Percentiles rank a stretch among this genome's conserved stretches.
Evolutionary conservation across 2,888 invertebrate genomes (phyloP).

Genomic region (Drosophila flavopinicola): DNA sequence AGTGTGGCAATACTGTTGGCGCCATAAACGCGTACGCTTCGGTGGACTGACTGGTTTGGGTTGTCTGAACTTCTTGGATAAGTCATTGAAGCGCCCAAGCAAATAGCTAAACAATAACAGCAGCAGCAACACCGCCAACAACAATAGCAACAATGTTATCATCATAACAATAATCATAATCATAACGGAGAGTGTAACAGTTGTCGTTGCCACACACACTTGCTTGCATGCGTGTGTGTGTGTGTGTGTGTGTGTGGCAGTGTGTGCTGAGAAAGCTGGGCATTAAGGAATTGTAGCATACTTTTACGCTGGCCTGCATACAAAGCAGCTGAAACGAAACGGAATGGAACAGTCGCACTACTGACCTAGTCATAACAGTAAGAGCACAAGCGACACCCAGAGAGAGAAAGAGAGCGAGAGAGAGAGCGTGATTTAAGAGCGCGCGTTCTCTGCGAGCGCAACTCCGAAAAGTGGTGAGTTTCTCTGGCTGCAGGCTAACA

Average conservation of each 20-base stretch:
- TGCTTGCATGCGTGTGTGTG: slow-evolving; percentile 1
- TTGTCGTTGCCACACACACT: slow-evolving; percentile 32
- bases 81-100: slow-evolving; percentile 38
- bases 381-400: slow-evolving; percentile 18
- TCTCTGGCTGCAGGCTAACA: slow-evolving; percentile 49
- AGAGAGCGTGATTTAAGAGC: slow-evolving; percentile 53
- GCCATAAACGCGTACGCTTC: slow-evolving; percentile 38
- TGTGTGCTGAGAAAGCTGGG: slow-evolving; percentile 16
- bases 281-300: slow-evolving; percentile 59
- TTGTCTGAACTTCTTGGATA: slow-evolving; percentile 17
- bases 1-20: slow-evolving; percentile 37
- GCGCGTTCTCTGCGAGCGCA: slow-evolving; percentile 36
- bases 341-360: slow-evolving; percentile 63
- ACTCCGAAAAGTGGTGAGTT: slow-evolving; percentile 78
- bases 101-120: slow-evolving; percentile 47
- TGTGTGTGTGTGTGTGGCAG: slow-evolving; percentile 1
- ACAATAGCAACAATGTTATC: slow-evolving; percentile 55
- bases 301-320: slow-evolving; percentile 51
- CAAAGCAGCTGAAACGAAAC: slow-evolving; percentile 41
- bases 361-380: slow-evolving; percentile 76
- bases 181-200: slow-evolving; percentile 68
- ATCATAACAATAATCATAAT: slow-evolving; percentile 73
- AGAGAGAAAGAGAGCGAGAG: slow-evolving; percentile 7
- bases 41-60: slow-evolving; percentile 28
- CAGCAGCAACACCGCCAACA: slow-evolving; percentile 13